Base-by-base conservation (phyloP, 2,888 invertebrate genomes). In the Brenthis ino region DNA sequence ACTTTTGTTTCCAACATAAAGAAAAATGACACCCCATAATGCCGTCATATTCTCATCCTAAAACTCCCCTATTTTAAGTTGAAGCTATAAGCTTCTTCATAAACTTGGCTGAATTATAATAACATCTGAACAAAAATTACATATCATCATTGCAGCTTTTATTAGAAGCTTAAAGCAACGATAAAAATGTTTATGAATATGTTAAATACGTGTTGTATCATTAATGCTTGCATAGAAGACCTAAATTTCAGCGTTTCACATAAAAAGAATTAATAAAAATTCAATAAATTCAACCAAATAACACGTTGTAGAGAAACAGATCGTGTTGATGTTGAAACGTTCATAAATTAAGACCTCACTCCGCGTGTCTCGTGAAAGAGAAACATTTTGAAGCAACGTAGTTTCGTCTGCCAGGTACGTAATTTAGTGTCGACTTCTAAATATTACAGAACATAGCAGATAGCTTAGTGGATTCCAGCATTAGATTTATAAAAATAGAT, bases 331-430 rank as follows among this genome's bases (percentile, higher is more conserved):
- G 54, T 67, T 67, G 68, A 70, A 70, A 75, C 64, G 66, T 60
- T 47, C 55, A 76, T 77, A 75, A 74, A 74, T 76, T 70, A 65
- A 69, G 28, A 71, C 8, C 43, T 68, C 65, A 65, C 68, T 64
- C 67, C 57, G 48, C 57, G n/a, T 71, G 73, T 74, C 71, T 67
- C 55, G 50, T 57, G 73, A 65, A 73, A 73, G 72, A 74, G 68
- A 75, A 69, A 70, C 66, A 72, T 65, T 61, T 69, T 61, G 72
- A 61, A 56, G 60, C 47, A 70, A 74, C 71, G 65, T 73, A 63
- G 70, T 71, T 68, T 64, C 66, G 68, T 69, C 68, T 57, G 64
- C 68, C 70, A 68, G 67, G 70, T 69, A 69, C 58, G 67, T 75
- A 66, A 70, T 70, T 67, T 63, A 66, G 13, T 53, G 57, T 37